phyloP scores from a whole-genome alignment of 2,113 vertebrate species.

The Dicaeum eximium region DNA sequence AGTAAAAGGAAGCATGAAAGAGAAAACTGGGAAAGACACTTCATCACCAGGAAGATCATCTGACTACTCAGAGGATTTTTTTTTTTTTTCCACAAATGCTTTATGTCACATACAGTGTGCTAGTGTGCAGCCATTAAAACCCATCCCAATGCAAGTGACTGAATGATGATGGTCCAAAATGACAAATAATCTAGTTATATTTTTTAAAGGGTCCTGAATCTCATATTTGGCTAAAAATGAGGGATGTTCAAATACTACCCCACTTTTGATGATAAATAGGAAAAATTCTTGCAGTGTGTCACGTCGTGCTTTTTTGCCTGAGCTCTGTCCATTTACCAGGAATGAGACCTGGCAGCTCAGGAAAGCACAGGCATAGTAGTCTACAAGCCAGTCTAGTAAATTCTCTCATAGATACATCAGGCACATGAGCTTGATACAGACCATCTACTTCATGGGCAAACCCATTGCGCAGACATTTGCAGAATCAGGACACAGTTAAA shows the following conservation, averaged over 20 bases:
- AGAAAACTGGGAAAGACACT: background rate
- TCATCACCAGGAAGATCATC: background rate
- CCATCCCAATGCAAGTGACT: background rate
- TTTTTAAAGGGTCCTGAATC: background rate
- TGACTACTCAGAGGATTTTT: background rate
- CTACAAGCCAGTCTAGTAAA: background rate
- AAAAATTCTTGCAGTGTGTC: background rate
- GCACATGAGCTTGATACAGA: background rate
- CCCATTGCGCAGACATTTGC: background rate
- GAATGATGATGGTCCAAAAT: background rate
- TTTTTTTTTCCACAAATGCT: background rate
- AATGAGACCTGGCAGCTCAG: background rate
- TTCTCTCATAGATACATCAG: background rate
- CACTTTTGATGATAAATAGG: background rate
- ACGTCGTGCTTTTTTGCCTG: rapidly evolving
- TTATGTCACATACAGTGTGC: background rate
- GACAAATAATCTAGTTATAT: background rate
- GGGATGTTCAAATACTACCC: background rate
- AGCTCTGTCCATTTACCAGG: background rate
- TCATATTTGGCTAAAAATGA: background rate
- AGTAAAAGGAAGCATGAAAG: background rate
- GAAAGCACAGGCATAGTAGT: background rate
- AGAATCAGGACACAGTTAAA: background rate
- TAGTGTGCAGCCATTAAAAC: background rate
- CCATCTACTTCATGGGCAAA: background rate